phyloP scores from a whole-genome alignment of 2,113 vertebrate species.

The Zingel zingel region DNA sequence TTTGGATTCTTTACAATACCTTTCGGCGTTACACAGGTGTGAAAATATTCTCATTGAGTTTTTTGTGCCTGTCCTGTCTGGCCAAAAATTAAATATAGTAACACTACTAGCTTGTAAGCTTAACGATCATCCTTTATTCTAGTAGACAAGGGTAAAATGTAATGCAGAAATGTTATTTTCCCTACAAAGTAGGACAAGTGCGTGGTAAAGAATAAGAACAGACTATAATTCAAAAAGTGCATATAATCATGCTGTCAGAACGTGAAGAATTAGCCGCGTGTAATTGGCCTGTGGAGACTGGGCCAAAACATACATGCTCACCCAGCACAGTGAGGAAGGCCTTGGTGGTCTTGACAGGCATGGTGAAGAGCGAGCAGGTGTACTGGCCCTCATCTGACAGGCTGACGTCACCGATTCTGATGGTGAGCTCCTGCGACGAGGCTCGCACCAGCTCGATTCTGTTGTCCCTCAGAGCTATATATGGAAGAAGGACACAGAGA shows the following conservation, averaged over 20 bases:
- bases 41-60: neutral
- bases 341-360: constrained; percentile 99
- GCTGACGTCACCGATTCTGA: constrained; percentile 93
- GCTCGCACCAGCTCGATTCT: constrained; percentile 95
- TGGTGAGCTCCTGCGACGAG: constrained; percentile 95
- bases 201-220: neutral
- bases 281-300: constrained; percentile 28
- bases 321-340: constrained; percentile 97
- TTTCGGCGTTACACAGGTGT: constrained; percentile 3
- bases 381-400: constrained; percentile 97
- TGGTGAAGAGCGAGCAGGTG: constrained; percentile 98
- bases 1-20: neutral
- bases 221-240: constrained; percentile 10
- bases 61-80: neutral
- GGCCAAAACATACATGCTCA: constrained; percentile 76
- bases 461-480: constrained; percentile 94
- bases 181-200: neutral
- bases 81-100: neutral
- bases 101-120: neutral
- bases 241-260: constrained; percentile 35
- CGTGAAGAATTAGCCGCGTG: constrained; percentile 11
- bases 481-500: constrained; percentile 12
- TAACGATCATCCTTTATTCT: neutral
- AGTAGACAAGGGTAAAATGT: neutral
- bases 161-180: neutral